Base-by-base conservation (phyloP, 2,888 invertebrate species). In the Drosophila aldrichi region DNA sequence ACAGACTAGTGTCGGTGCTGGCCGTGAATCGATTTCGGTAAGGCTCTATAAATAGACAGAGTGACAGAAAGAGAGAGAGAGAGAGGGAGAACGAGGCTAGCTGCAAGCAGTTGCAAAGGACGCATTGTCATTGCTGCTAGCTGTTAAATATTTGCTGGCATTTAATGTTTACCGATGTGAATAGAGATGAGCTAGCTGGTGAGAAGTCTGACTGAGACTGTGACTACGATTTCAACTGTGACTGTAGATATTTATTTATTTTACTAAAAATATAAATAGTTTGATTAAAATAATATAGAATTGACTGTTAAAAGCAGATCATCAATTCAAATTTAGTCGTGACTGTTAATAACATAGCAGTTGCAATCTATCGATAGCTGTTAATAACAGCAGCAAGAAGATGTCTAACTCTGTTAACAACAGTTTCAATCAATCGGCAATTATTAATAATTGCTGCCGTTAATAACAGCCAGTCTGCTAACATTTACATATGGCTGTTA, bases 21-120 rank as follows among this genome's bases (percentile, higher is more conserved):
- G 97, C 85, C 95, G 96, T 89, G 96, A 97, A 92, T 97, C 96
- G 84, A 96, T 98, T 93, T 97, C 97, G 92, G 97, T 97, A 94
- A 94, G 95, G 34, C 48, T 38, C 48, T 20, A 38, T 38, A 29
- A 3, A 29, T 18, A 57, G 6, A n/a, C 3, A 16, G 32, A 32
- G 10, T 10, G 32, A 32, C 1, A 32, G 10, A 32, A 32, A 10
- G 14, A 12, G 20, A 20, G 3, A 1, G 20, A 12, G 2, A 20
- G 12, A 20, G 12, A 20, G 18, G 6, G 20, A 6, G 20, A 29
- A n/a, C 5, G 6, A n/a, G 14, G 55, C 16, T 9, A 34, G 41
- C 34, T 61, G 36, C 20, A 44, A 52, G 51, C 43, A 52, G 58
- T 29, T 38, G 25, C 18, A 18, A 16, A 29, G 51, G 10, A 29